Evolutionary conservation across 2,888 invertebrate genomes (phyloP).

Genomic region (Strigamia transsilvanica): DNA sequence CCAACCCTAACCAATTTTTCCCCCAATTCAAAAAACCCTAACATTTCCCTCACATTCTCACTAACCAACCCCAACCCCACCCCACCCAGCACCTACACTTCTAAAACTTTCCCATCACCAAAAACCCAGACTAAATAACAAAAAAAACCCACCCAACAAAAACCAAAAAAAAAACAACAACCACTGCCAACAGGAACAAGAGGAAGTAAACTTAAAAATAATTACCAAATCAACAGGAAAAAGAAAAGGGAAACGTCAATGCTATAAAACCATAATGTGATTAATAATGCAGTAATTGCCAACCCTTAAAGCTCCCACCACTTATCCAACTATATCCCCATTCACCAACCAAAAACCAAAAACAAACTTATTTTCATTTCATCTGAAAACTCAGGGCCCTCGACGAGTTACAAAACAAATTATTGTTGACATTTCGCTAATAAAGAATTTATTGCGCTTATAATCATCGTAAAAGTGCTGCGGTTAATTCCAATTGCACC

Average conservation of each 20-base stretch:
- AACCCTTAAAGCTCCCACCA: background rate
- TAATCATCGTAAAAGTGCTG: background rate
- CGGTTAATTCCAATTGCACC: background rate
- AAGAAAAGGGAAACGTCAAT: background rate
- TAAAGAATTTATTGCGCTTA: background rate
- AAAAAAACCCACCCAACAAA: conserved; percentile 58
- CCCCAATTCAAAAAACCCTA: no score
- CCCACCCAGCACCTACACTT: no score
- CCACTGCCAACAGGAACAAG: background rate
- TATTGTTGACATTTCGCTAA: no score
- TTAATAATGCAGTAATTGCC: background rate
- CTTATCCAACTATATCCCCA: background rate
- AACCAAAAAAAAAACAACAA: background rate
- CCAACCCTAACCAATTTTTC: no score
- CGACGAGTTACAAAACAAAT: no score
- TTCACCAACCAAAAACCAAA: background rate
- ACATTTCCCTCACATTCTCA: no score
- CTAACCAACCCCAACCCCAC: no score
- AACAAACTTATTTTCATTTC: no score
- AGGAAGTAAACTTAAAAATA: background rate
- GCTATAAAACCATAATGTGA: background rate
- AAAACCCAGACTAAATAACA: conserved; percentile 66
- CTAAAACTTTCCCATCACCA: no score
- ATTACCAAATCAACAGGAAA: background rate
- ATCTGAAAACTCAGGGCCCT: no score